Evolutionary conservation across 2,113 vertebrate genomes (phyloP).

Genomic region (Brachionichthys hirsutus): DNA sequence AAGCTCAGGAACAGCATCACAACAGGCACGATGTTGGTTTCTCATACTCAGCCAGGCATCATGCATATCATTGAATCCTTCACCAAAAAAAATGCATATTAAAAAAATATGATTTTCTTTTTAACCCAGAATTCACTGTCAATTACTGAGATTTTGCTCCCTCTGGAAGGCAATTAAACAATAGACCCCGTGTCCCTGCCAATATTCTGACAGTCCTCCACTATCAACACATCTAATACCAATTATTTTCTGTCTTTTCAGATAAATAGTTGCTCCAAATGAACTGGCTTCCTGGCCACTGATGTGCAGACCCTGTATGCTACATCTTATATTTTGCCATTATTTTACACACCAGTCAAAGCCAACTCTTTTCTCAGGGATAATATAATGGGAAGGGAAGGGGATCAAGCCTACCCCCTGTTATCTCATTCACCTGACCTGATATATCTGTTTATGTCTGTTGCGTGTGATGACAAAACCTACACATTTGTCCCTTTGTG

Average conservation of each 20-base stretch:
- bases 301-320: constrained; percentile 38
- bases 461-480: constrained; percentile 21
- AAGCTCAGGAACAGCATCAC: constrained; percentile 29
- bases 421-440: constrained; percentile 40
- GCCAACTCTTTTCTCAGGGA: constrained; percentile 43
- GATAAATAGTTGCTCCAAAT: constrained; percentile 70
- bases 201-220: constrained; percentile 47
- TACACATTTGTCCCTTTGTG: constrained; percentile 19
- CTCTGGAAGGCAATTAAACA: constrained; percentile 62
- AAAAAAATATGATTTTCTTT: constrained; percentile 32
- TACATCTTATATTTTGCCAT: constrained; percentile 57
- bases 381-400: constrained; percentile 37
- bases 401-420: constrained; percentile 49
- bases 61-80: constrained; percentile 7
- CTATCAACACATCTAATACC: constrained; percentile 64
- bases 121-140: constrained; percentile 28
- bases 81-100: constrained; percentile 1
- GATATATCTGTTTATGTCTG: constrained; percentile 50
- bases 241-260: constrained; percentile 70
- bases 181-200: constrained; percentile 36
- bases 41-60: constrained; percentile 3
- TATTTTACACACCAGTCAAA: constrained; percentile 50
- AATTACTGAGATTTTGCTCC: constrained; percentile 55
- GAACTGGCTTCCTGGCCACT: constrained; percentile 51
- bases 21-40: constrained; percentile 11